Conservation (phyloP, 2,113 vertebrate genomes). For the Chamaea fasciata region DNA sequence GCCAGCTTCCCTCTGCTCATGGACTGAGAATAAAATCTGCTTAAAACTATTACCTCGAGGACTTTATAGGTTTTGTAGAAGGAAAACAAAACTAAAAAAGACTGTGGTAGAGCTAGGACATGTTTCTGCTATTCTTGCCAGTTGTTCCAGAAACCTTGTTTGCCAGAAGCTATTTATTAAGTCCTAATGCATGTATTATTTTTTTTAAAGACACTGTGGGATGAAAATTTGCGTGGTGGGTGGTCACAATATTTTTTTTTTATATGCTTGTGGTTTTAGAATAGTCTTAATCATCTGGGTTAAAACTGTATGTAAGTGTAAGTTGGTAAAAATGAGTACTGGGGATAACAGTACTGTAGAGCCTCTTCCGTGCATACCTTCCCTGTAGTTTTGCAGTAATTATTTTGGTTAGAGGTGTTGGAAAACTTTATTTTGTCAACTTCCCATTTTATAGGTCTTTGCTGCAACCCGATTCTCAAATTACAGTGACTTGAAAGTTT, state of each 20-base stretch:
- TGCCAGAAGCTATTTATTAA: constrained; percentile 27
- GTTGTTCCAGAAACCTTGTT: constrained; percentile 20
- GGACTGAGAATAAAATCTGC: constrained; percentile 55
- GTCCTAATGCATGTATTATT: background rate
- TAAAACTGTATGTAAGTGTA: background rate
- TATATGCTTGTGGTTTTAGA: background rate
- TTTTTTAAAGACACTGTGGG: background rate
- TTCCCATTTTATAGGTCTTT: background rate
- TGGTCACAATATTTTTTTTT: background rate
- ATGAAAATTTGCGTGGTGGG: constrained; percentile 4
- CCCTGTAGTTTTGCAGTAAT: background rate
- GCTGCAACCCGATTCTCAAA: background rate
- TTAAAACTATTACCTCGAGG: constrained; percentile 67
- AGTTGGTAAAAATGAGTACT: background rate
- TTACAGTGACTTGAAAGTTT: background rate
- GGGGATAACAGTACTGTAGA: background rate
- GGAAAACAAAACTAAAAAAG: background rate
- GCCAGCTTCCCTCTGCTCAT: constrained; percentile 27
- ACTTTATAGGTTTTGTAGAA: constrained; percentile 41
- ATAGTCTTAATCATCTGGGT: background rate
- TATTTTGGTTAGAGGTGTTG: background rate
- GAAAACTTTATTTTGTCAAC: background rate
- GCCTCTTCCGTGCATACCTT: background rate
- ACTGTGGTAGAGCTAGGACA: constrained; percentile 39
- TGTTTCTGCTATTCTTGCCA: constrained; percentile 61